Evolutionary conservation across 2,888 invertebrate genomes (phyloP), one percentile per base, ranked within the genome.

Genomic region (Tinea trinotella): DNA sequence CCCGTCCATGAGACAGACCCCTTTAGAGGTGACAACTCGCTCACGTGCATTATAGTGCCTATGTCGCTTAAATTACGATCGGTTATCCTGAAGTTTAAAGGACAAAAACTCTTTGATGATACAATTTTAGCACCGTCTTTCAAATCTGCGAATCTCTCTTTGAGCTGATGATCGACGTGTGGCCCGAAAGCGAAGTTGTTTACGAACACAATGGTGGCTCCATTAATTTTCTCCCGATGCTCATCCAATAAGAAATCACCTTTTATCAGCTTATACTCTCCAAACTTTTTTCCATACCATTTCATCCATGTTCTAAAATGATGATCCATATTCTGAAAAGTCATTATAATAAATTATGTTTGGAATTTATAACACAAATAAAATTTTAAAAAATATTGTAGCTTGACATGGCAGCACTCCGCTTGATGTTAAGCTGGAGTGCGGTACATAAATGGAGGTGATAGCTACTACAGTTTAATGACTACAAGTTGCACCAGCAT

Each of bases 121-220:
- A 99, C 97, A 62, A 99, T 98, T 66, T 96, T 91, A 44, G 98
- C 98, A 57, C 96, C 96, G 76, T 97, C 97, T 67, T 94, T 94
- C 67, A 99, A 89, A 82, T 98, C 98, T 22, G 97, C 97, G 83
- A 99, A 99, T 68, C 96, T 89, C 72, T 97, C 95, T 79, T 99
- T 99, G 61, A 99, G 79, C 86, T 96, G 94, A 80, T 99, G 97
- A 85, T 99, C 99, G 20, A 99, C 97, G 60, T 93, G 92, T 19
- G 99, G 98, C 9, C 98, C 98, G 80, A 99, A 99, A 40, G 99
- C 99, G 87, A 97, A 99, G 88, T 99, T 99, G 87, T 99, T 99
- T 36, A 99, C 99, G 87, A 99, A 99, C 58, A 99, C 97, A 68
- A 99, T 93, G 34, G 97, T 93, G 9, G 98, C 94, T 63, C 93